phyloP scores from a whole-genome alignment of 2,797 vertebrate genomes.

The Sparus aurata region DNA sequence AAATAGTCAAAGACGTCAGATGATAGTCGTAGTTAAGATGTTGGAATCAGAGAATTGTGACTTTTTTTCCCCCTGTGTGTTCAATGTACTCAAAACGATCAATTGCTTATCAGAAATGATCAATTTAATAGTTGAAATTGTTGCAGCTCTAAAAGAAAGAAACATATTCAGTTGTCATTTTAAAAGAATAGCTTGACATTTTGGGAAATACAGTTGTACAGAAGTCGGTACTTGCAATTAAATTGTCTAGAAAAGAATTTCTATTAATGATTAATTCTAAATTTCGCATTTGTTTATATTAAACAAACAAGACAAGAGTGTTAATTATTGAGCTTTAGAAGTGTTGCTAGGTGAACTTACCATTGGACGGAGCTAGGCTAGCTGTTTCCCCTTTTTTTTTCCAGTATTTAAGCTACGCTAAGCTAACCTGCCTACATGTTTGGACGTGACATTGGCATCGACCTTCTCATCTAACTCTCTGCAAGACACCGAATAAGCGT shows the following conservation, averaged over 20 bases:
- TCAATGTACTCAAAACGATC: too few species aligned
- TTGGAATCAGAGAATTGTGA: too few species aligned
- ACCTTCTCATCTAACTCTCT: not conserved
- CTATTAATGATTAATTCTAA: not conserved
- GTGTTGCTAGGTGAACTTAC: not conserved
- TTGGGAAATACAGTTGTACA: not conserved
- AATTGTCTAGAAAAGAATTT: not conserved
- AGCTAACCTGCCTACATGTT: not conserved
- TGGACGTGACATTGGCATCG: not conserved
- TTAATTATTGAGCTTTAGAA: not conserved
- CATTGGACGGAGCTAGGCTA: not conserved
- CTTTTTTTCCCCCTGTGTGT: too few species aligned
- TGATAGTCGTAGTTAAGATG: too few species aligned
- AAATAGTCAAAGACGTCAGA: too few species aligned
- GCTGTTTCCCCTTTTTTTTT: not conserved
- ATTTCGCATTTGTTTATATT: not conserved
- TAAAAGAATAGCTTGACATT: constrained; percentile 9
- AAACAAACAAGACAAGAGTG: not conserved
- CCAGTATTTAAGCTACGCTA: constrained; percentile 1
- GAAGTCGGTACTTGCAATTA: not conserved
- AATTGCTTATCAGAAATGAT: too few species aligned
- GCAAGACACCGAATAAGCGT: not conserved
- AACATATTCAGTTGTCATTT: not conserved
- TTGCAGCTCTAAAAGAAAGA: constrained; percentile 1
- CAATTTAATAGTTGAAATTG: too few species aligned